These are phyloP conservation scores for Chloroceryle aenea DNA, from an alignment of 2,113 vertebrate species.

Conservation along the genomic window DNA sequence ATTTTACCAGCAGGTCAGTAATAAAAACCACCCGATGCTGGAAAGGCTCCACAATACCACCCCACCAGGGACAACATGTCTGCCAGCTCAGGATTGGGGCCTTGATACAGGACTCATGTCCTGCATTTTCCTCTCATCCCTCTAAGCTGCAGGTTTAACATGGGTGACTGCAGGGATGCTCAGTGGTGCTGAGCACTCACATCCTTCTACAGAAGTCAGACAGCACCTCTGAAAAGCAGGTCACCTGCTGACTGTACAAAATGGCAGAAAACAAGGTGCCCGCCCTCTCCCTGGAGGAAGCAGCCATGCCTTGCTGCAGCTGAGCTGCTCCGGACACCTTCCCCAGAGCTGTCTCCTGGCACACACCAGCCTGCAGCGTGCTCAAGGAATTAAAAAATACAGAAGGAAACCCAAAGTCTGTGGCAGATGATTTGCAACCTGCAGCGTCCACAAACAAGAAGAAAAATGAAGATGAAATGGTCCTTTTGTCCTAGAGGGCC, in stretches of 20 bases:
- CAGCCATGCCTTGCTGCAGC: fast-evolving
- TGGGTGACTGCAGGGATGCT: fast-evolving
- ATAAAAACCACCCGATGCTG: background rate
- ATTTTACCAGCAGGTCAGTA: background rate
- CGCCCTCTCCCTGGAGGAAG: background rate
- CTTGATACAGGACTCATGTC: background rate
- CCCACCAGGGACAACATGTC: background rate
- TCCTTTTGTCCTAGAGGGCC: background rate
- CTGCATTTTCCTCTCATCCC: background rate
- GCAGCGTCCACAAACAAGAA: background rate
- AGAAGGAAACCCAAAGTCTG: background rate
- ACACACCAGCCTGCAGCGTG: background rate
- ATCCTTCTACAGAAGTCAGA: background rate
- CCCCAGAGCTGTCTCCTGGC: background rate
- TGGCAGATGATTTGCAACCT: background rate
- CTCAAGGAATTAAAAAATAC: background rate
- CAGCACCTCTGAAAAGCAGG: background rate
- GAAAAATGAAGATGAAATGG: background rate
- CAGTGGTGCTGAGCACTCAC: fast-evolving
- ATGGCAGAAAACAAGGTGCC: background rate
- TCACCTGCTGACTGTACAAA: background rate
- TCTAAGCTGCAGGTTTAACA: background rate
- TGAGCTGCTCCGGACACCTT: fast-evolving
- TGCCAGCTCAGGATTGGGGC: background rate
- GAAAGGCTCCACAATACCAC: background rate